Base-by-base conservation (phyloP, 2,888 invertebrate genomes). In the Scelioninae gen. 1 region DNA sequence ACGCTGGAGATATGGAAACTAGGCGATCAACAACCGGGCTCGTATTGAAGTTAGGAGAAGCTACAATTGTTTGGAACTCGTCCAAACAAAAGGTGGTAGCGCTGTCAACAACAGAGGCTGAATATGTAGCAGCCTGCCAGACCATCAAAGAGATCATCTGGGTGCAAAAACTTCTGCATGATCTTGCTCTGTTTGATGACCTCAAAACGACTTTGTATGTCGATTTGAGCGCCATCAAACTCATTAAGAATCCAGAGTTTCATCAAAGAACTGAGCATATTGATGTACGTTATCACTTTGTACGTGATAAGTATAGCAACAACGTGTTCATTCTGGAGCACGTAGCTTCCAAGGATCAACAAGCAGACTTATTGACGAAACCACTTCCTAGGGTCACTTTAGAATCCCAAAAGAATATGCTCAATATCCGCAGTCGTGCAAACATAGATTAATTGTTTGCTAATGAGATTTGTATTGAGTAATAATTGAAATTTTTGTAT, bases 191-290 rank as follows among this genome's bases (percentile, higher is more conserved):
- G 9, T 34, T 16, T 38, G 9, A 13, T 15, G 56, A 38, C 15
- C 10, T 62, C 6, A 62, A 11, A 3, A 31, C 45, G 31, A 62
- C 62, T 7, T 13, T 45, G 9, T 13, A 10, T 5, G 8, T 62
- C 1, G 77, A 78, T 38, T 8, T n/a, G 11, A 82, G 78, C 49
- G 77, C 78, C 7, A 78, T 82, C n/a, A 62, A 74, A 34, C 68
- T 78, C 15, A 60, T 63, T 11, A 76, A 74, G 47, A 82, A 82
- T 53, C 77, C 82, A 11, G 45, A 65, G 10, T 77, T 82, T 38
- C 77, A 82, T 45, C 38, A 82, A 16, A 47, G 66, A 16, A 69
- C 55, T 2, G 71, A 82, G 49, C 62, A 62, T 29, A 77, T 82
- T 38, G 82, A 82, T 40, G 49, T 82, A 9, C 47, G 72, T 13